A percentile compares a stretch with the other conserved stretches of the same genome.
phyloP scores from a whole-genome alignment of 2,888 invertebrate species.

The Latrodectus elegans region DNA sequence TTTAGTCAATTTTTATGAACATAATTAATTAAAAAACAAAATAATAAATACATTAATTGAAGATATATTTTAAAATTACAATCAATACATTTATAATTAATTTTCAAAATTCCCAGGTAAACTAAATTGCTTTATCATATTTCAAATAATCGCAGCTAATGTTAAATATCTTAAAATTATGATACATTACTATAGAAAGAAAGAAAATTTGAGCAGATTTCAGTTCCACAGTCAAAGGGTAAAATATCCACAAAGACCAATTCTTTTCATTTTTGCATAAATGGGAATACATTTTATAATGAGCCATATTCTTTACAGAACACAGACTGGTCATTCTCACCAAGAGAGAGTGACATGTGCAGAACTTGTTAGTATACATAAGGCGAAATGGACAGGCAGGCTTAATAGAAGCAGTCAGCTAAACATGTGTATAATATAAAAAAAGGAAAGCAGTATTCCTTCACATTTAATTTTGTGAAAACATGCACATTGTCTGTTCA shows the following conservation, averaged over 20 bases:
- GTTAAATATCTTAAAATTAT: slow-evolving; percentile 51
- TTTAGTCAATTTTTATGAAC: background rate
- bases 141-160: slow-evolving; percentile 12
- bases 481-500: background rate
- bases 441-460: slow-evolving; percentile 5
- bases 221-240: slow-evolving; percentile 57
- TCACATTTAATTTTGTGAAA: background rate
- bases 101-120: too few species aligned
- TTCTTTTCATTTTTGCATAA: background rate
- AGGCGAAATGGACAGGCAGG: slow-evolving; percentile 59
- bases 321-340: slow-evolving; percentile 31
- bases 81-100: too few species aligned
- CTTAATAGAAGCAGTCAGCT: slow-evolving; percentile 48
- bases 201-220: slow-evolving; percentile 64
- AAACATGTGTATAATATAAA: slow-evolving; percentile 48
- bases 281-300: slow-evolving; percentile 25
- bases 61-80: too few species aligned
- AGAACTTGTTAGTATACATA: slow-evolving; percentile 64
- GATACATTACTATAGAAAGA: slow-evolving; percentile 50
- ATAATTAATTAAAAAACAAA: background rate
- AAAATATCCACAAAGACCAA: slow-evolving; percentile 23
- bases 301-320: slow-evolving; percentile 20
- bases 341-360: slow-evolving; percentile 39
- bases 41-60: background rate
- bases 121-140: background rate